Percentiles rank a stretch among this genome's conserved stretches.
phyloP scores from a whole-genome alignment of 2,113 vertebrate genomes.

The Cynopterus brachyotis region DNA sequence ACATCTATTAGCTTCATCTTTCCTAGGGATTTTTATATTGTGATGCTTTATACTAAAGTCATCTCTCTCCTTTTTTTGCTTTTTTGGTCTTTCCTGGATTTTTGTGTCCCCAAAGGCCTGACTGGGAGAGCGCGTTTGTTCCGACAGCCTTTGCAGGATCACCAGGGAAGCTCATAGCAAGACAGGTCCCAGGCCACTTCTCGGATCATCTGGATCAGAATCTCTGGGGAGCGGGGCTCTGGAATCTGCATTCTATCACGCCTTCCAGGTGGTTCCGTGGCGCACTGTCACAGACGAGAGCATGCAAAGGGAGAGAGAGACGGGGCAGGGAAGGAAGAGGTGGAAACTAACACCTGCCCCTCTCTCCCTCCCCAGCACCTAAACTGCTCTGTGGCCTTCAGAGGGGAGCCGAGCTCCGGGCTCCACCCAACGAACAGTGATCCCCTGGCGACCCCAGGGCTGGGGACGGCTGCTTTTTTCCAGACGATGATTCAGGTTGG shows the following conservation, averaged over 20 bases:
- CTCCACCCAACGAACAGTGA: accelerated
- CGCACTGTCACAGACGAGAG: background rate
- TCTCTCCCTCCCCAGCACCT: too few relatives aligned
- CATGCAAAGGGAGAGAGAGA: background rate
- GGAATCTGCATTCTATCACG: background rate
- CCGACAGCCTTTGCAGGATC: background rate
- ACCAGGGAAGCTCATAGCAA: background rate
- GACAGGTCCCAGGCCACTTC: background rate
- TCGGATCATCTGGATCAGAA: background rate
- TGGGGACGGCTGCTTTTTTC: background rate
- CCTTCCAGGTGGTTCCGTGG: background rate
- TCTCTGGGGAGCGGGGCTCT: background rate
- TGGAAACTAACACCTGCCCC: background rate
- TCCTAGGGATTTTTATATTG: background rate
- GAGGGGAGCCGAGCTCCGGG: background rate
- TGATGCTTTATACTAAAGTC: background rate
- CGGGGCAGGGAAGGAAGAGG: background rate
- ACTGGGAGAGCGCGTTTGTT: background rate
- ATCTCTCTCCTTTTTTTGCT: background rate
- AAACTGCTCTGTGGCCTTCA: background rate
- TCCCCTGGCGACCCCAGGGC: background rate
- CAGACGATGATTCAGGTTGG: background rate
- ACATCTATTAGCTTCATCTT: background rate
- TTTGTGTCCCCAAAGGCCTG: background rate
- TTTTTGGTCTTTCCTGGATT: background rate